Evolutionary conservation across 2,888 invertebrate genomes (phyloP), one percentile per base, ranked within the genome.

Genomic region (Standfussiana lucernea): DNA sequence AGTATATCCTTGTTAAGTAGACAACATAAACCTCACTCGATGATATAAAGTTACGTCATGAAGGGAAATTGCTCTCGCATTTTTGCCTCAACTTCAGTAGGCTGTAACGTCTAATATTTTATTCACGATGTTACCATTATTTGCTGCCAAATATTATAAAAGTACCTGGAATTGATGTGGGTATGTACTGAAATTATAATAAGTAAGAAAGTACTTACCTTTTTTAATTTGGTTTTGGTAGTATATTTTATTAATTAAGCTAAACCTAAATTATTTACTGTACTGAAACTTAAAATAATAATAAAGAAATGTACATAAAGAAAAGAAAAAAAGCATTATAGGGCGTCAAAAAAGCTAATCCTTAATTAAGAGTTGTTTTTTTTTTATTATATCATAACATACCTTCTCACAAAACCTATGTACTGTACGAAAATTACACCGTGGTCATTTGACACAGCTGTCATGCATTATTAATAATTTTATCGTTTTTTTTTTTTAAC

Each of bases 31-130:
- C 80, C 56, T 67, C 24, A 64, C 80, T 66, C 80, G 69, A 80
- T 84, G 74, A 74, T 75, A 71, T 84, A 69, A 70, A 70, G 67
- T 70, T 67, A 70, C 76, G 61, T 62, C 75, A 75, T 69, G 85
- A 47, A 82, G 70, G 77, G 64, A 82, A 85, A 82, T 77, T 78
- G 64, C 86, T 35, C 59, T 32, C 77, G 65, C 73, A 82, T 85
- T 83, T 82, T 77, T 77, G 53, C 72, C 47, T 45, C 61, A 28
- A 66, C 37, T 59, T 67, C 40, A 32, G 74, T 24, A 62, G 50
- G 67, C 35, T 28, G 35, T 66, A 42, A 69, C 53, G 7, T 62
- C 61, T 64, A 4, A 82, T 84, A 82, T 76, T 81, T 85, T 81
- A 85, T 82, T 81, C 66, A 81, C 69, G 62, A 56, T 21, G 40